These are phyloP conservation scores for Australoheros scitulus DNA, from an alignment of 2,113 vertebrate species.

Conservation along the genomic window DNA sequence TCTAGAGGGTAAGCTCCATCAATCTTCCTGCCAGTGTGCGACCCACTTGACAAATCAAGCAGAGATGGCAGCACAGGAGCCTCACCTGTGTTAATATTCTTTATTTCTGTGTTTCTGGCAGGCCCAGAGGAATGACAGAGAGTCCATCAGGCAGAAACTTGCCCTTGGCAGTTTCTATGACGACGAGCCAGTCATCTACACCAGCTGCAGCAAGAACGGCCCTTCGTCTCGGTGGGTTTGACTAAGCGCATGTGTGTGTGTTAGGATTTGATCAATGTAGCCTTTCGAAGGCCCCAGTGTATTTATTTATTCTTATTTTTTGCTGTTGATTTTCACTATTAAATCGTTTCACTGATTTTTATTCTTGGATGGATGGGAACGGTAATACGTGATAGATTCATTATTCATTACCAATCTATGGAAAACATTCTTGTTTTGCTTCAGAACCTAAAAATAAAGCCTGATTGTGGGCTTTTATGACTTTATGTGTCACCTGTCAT, in stretches of 20 bases:
- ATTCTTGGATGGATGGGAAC: not conserved
- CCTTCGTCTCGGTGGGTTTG: conserved; percentile 89
- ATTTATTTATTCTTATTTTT: not conserved
- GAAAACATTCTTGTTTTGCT: too few relatives aligned
- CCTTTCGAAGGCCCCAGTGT: conserved; percentile 32
- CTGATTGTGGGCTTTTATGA: not conserved
- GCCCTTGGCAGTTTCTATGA: conserved; percentile 98
- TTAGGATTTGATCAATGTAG: conserved; percentile 41
- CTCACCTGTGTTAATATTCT: conserved; percentile 15
- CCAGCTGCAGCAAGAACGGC: conserved; percentile 93
- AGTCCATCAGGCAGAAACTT: conserved; percentile 98
- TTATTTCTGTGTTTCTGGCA: conserved; percentile 68
- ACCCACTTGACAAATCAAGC: conserved; percentile 8
- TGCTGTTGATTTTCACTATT: not conserved
- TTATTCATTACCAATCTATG: not conserved
- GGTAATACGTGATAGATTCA: not conserved
- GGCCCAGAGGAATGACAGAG: conserved; percentile 98
- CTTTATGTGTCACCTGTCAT: not conserved
- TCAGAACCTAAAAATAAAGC: too few relatives aligned
- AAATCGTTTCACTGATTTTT: not conserved
- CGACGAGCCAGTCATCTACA: conserved; percentile 95
- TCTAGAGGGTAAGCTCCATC: not conserved
- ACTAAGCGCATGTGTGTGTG: conserved; percentile 1
- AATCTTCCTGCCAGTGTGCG: not conserved
- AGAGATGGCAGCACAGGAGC: not conserved